Conservation (phyloP, 1,140 invertebrate genomes). For the Maconellicoccus hirsutus region DNA sequence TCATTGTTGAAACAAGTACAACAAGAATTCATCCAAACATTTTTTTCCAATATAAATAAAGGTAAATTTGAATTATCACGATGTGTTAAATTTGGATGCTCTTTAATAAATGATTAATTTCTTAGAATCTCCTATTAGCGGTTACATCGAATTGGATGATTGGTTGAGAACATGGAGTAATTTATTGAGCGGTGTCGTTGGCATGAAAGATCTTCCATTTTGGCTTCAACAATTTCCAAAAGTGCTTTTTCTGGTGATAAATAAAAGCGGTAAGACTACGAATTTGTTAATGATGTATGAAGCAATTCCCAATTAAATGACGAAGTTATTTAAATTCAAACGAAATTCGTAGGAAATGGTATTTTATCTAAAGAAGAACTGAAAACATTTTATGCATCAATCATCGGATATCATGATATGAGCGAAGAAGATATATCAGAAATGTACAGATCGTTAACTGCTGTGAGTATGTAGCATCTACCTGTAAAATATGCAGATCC, state of each 20-base stretch:
- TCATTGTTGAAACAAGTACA: constrained; percentile 53
- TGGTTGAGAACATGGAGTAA: constrained; percentile 54
- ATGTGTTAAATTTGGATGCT: too few relatives aligned
- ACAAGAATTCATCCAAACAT: constrained; percentile 50
- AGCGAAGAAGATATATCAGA: constrained; percentile 50
- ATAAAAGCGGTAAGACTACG: constrained; percentile 43
- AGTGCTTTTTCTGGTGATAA: constrained; percentile 56
- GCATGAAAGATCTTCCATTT: constrained; percentile 48
- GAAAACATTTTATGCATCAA: constrained; percentile 51
- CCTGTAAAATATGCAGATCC: too few relatives aligned
- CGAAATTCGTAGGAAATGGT: constrained; percentile 39
- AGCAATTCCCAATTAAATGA: too few relatives aligned
- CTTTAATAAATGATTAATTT: too few relatives aligned
- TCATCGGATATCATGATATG: constrained; percentile 47
- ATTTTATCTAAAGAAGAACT: constrained; percentile 50
- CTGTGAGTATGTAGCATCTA: constrained; percentile 40
- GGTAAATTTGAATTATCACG: background rate
- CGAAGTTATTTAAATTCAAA: too few relatives aligned
- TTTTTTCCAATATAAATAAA: constrained; percentile 36
- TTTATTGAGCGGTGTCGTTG: constrained; percentile 41
- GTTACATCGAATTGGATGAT: constrained; percentile 33
- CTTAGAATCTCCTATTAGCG: constrained; percentile 28
- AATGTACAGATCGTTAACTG: constrained; percentile 53
- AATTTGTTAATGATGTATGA: too few relatives aligned
- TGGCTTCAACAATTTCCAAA: constrained; percentile 59